phyloP scores from a whole-genome alignment of 2,797 vertebrate genomes.

The Cetoscarus ocellatus region DNA sequence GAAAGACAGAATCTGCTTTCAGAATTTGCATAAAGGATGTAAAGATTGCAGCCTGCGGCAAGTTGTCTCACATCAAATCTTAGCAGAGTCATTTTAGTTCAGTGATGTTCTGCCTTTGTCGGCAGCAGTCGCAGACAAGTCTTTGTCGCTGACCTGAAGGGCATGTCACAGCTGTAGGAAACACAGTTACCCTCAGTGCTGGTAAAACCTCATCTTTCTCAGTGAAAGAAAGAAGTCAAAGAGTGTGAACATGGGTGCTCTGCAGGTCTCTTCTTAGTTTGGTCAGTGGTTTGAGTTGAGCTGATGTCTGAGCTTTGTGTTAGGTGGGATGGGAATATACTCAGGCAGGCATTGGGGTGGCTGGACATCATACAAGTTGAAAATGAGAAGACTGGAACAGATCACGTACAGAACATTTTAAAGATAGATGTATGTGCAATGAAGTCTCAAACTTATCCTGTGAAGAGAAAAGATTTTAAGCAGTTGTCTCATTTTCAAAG shows the following conservation, averaged over 20 bases:
- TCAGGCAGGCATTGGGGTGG: conserved; percentile 45
- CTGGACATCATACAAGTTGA: conserved; percentile 22
- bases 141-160: conserved; percentile 47
- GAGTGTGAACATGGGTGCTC: conserved; percentile 62
- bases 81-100: conserved; percentile 18
- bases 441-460: conserved; percentile 56
- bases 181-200: conserved; percentile 62
- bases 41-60: conserved; percentile 19
- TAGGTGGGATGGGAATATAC: conserved; percentile 63
- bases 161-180: conserved; percentile 70
- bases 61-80: conserved; percentile 19
- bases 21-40: conserved; percentile 43
- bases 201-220: conserved; percentile 85
- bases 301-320: conserved; percentile 63
- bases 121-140: conserved; percentile 40
- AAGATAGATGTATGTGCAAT: conserved; percentile 22
- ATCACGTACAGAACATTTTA: conserved; percentile 32
- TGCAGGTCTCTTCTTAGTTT: conserved; percentile 55
- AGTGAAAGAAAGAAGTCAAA: conserved; percentile 78
- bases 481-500: conserved; percentile 26
- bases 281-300: conserved; percentile 39
- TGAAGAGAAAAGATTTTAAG: conserved; percentile 42
- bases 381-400: conserved; percentile 23
- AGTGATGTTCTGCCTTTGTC: conserved; percentile 52
- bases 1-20: conserved; percentile 59